These are phyloP conservation scores for Ephialtes manifestator DNA, from an alignment of 2,888 invertebrate species.

Conservation along the genomic window DNA sequence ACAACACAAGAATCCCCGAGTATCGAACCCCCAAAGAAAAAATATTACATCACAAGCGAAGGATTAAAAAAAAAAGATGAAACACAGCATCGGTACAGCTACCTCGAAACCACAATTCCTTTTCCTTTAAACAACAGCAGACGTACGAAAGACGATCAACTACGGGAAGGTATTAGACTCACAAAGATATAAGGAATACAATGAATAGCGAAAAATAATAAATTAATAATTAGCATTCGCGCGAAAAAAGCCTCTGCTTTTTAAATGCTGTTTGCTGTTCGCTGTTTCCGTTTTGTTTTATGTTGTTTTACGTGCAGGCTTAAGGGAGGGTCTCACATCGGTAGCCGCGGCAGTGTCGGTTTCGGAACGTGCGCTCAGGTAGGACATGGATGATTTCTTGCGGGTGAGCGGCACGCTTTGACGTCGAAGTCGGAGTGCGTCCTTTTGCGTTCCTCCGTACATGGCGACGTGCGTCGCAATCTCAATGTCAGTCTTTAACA, in stretches of 20 bases:
- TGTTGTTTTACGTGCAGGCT: constrained; percentile 75
- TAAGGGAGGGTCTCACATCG: constrained; percentile 83
- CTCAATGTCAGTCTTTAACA: constrained; percentile 92
- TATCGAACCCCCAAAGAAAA: constrained; percentile 4
- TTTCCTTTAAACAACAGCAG: not conserved
- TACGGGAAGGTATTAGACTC: not conserved
- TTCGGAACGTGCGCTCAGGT: constrained; percentile 85
- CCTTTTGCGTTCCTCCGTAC: constrained; percentile 84
- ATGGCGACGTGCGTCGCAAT: constrained; percentile 87
- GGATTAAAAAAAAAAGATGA: not conserved
- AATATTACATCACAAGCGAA: constrained; percentile 29
- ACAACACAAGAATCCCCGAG: not conserved
- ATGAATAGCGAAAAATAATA: constrained; percentile 17
- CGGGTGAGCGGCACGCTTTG: constrained; percentile 84
- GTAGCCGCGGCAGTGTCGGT: constrained; percentile 83
- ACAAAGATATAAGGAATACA: constrained; percentile 10
- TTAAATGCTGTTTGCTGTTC: not conserved
- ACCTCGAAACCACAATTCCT: constrained; percentile 19
- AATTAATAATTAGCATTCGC: constrained; percentile 39
- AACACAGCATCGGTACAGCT: constrained; percentile 25
- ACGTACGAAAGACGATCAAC: constrained; percentile 12
- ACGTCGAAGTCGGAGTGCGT: constrained; percentile 84
- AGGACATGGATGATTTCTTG: constrained; percentile 86
- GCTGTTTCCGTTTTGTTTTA: constrained; percentile 3
- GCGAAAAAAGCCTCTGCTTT: constrained; percentile 10